phyloP scores from a whole-genome alignment of 2,888 invertebrate species.

The Bhutanitis thaidina region DNA sequence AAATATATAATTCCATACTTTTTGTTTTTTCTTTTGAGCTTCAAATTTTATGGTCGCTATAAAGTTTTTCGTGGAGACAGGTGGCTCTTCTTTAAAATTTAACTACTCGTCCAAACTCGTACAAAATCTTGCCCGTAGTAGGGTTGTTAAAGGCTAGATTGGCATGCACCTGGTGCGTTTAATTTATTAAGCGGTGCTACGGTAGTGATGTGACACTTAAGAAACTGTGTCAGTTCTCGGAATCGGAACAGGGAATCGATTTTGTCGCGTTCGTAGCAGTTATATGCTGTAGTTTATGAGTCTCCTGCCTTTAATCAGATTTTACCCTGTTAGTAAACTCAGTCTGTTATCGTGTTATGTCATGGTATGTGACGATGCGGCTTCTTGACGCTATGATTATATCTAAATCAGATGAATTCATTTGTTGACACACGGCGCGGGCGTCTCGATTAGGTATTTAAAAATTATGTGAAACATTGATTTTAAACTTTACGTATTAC shows the following conservation, averaged over 20 bases:
- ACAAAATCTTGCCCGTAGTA: conserved; percentile 53
- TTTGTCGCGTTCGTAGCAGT: conserved; percentile 74
- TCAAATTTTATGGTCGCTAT: conserved; percentile 77
- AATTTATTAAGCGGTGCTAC: conserved; percentile 76
- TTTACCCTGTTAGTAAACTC: conserved; percentile 56
- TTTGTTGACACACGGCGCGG: conserved; percentile 57
- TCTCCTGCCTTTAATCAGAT: conserved; percentile 33
- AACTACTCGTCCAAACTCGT: conserved; percentile 52
- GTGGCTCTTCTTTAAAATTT: conserved; percentile 77
- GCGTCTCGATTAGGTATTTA: conserved; percentile 55
- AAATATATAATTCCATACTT: conserved; percentile 55
- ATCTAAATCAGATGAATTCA: conserved; percentile 70
- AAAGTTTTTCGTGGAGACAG: conserved; percentile 79
- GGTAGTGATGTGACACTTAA: conserved; percentile 79
- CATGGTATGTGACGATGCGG: conserved; percentile 41
- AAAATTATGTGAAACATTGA: conserved; percentile 66
- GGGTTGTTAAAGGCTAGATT: conserved; percentile 62
- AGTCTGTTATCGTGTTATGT: conserved; percentile 63
- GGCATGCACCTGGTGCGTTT: conserved; percentile 59
- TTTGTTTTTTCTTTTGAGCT: conserved; percentile 73
- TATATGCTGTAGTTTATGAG: conserved; percentile 71
- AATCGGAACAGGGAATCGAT: conserved; percentile 78
- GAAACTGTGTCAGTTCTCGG: conserved; percentile 78
- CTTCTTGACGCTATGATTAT: conserved; percentile 70
- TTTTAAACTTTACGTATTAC: conserved; percentile 27